Evolutionary conservation across 2,113 vertebrate genomes (phyloP), one percentile per base, ranked within the genome.

Genomic region (Sturnus vulgaris): DNA sequence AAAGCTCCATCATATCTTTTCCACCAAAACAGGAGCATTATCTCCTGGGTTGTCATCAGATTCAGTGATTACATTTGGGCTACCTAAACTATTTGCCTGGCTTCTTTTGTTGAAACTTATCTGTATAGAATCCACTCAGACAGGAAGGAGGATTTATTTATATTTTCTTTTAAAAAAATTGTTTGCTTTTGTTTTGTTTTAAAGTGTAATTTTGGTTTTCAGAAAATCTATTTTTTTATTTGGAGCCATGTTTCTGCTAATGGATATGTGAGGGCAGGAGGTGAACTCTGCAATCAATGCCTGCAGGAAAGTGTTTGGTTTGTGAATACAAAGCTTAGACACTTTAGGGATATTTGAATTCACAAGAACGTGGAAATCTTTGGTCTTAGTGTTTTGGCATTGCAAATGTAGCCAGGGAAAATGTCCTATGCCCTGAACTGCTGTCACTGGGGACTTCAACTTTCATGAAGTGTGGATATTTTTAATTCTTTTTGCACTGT

Each of bases 341-440:
- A 16, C 17, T 40, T 75, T 18, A 75, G 71, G 15, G 30, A 24
- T 81, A 49, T 70, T 75, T 84, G n/a, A 53, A 47, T 71, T 82
- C 9, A 1, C 10, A 6, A 60, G 28, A 60, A 31, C 0, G 1
- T 68, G 15, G n/a, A 81, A 73, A n/a, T 0, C 1, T 63, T 75
- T 82, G 9, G 7, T 60, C 39, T 50, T 28, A 77, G 10, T 5
- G 7, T 63, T 70, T 84, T 78, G 24, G 4, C 79, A 56, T n/a
- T 0, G 0, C 6, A 47, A 23, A 52, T 8, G 15, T 35, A 75
- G 24, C 21, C 22, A 6, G 11, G 10, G 40, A 61, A 11, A 35
- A 35, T 2, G 6, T 68, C 3, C 1, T 63, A 27, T 73, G 30
- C 33, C 24, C 39, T 78, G 72, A 56, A 44, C 33, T 86, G 27